Conservation (phyloP, 2,888 invertebrate genomes). For the Stenodema calcarata region DNA sequence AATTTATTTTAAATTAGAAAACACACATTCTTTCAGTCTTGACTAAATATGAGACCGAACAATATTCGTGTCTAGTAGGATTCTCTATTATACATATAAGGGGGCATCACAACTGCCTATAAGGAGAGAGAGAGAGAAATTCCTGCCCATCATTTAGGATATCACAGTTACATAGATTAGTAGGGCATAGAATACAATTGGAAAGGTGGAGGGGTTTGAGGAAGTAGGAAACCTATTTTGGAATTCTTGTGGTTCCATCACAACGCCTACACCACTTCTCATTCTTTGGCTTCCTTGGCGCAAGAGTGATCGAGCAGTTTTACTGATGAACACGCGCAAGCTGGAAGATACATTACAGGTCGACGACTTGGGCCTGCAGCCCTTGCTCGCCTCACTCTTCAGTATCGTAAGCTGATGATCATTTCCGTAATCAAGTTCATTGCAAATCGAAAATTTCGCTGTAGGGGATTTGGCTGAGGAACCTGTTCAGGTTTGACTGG, state of each 20-base stretch:
- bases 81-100: background rate
- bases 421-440: background rate
- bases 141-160: background rate
- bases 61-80: background rate
- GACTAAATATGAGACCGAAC: background rate
- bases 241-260: background rate
- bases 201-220: background rate
- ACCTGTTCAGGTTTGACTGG: slow-evolving; percentile 3
- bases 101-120: background rate
- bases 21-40: slow-evolving; percentile 15
- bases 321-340: background rate
- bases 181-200: background rate
- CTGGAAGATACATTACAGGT: background rate
- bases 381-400: background rate
- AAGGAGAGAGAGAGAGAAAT: background rate
- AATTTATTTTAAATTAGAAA: slow-evolving; percentile 6
- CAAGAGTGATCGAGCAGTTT: background rate
- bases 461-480: slow-evolving; percentile 25
- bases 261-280: background rate
- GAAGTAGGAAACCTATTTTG: background rate
- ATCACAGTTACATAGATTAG: background rate
- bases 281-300: background rate
- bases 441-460: slow-evolving; percentile 1
- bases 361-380: background rate
- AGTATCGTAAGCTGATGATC: background rate